phyloP scores from a whole-genome alignment of 2,113 vertebrate species.

The Tachysurus vachellii region DNA sequence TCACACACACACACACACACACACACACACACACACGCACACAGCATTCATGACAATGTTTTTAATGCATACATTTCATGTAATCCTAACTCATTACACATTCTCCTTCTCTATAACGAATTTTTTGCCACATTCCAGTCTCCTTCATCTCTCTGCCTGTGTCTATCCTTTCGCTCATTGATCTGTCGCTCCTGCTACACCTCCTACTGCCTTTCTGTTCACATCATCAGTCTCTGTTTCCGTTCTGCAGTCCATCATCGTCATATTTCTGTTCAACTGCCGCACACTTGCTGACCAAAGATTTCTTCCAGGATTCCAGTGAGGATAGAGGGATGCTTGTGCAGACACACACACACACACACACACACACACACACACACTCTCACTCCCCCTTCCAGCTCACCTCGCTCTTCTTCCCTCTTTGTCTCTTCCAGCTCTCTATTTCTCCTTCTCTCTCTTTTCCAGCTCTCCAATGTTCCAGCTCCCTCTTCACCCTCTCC shows the following conservation, averaged over 20 bases:
- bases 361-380: too few relatives aligned
- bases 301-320: neutral
- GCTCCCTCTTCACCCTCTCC: too few relatives aligned
- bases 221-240: constrained; percentile 25
- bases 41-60: neutral
- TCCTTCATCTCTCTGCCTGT: constrained; percentile 8
- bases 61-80: neutral
- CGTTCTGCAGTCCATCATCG: constrained; percentile 27
- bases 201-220: constrained; percentile 1
- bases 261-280: constrained; percentile 6
- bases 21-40: neutral
- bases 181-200: neutral
- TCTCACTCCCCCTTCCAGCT: neutral
- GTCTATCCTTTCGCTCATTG: neutral
- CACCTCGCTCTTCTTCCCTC: too few relatives aligned
- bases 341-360: neutral
- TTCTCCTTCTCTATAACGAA: neutral
- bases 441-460: too few relatives aligned
- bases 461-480: too few relatives aligned
- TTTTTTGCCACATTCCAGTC: neutral
- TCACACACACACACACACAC: too few relatives aligned
- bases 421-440: too few relatives aligned
- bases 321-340: neutral
- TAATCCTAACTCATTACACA: neutral
- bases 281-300: constrained; percentile 11